Base-by-base conservation (phyloP, 2,888 invertebrate genomes). In the Eucera pruinosa region DNA sequence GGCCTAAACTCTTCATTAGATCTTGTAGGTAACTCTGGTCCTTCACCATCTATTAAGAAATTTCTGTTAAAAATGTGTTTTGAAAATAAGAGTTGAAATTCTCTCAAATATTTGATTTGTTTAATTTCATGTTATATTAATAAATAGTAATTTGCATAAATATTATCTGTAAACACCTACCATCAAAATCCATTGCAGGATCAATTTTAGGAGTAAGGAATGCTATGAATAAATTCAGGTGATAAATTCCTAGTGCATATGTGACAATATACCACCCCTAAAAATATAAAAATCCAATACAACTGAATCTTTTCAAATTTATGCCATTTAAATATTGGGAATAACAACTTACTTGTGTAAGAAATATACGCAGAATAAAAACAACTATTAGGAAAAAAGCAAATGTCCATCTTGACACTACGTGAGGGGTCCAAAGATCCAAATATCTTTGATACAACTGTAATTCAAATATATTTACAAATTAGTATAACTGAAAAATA, bases 241-340 rank as follows among this genome's bases (percentile, higher is more conserved):
- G 98, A 93, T 99, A 99, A 92, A 99, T 99, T 88, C 99, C 99
- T 93, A 99, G 94, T 36, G 98, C 99, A 93, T 99, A 99, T 86
- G 99, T 98, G 77, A 99, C 96, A 89, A 99, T 99, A 93, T 99
- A 99, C 98, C 99, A 99, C 86, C 99, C 99, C 97, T 99, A 94
- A 82, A 95, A 94, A 75, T n/a, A 58, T n/a, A 58, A 25, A 33
- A 11, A 23, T 9, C 11, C 0, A 30, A 20, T 33, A 36, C n/a
- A 30, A 6, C n/a, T 2, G 1, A 36, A 9, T 2, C 13, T 20
- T 25, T 1, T 5, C 0, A 9, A 57, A 18, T 7, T 11, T 13
- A 7, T 48, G 11, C 6, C n/a, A 13, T 54, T 5, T 2, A 47
- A 36, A 23, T 1, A 13, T 25, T 84, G 74, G n/a, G 73, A 41